phyloP scores from a whole-genome alignment of 2,888 invertebrate species.

The Philopedon plagiatum region DNA sequence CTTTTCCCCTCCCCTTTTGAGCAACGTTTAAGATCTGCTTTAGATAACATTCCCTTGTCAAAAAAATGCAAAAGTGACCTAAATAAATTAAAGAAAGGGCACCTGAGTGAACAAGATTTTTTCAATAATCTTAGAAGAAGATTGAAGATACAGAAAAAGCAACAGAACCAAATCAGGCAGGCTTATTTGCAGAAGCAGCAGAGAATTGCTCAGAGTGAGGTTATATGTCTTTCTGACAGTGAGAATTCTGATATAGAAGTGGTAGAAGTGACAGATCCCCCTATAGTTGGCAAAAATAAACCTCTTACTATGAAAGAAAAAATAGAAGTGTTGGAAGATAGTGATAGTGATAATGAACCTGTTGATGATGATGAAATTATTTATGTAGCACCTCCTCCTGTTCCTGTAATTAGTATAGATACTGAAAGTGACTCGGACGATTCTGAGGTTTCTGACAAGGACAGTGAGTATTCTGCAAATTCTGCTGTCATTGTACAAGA shows the following conservation, averaged over 20 bases:
- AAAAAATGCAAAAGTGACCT: conserved; percentile 26
- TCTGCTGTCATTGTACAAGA: neutral
- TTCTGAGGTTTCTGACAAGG: conserved; percentile 17
- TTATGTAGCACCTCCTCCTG: conserved; percentile 59
- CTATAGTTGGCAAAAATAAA: conserved; percentile 31
- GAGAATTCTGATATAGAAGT: conserved; percentile 50
- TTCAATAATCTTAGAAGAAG: conserved; percentile 22
- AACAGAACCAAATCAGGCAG: conserved; percentile 11
- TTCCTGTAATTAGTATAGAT: conserved; percentile 60
- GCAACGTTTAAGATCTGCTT: conserved; percentile 19
- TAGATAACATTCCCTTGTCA: conserved; percentile 20
- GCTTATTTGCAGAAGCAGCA: conserved; percentile 9
- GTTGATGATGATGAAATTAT: conserved; percentile 58
- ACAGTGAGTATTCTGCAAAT: neutral
- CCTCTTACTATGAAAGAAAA: neutral
- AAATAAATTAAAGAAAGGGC: conserved; percentile 18
- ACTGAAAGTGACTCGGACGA: conserved; percentile 52
- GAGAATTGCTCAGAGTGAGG: conserved; percentile 20
- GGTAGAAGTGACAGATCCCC: conserved; percentile 26
- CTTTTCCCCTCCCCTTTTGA: conserved; percentile 43
- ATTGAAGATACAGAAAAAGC: conserved; percentile 6
- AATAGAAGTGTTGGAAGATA: neutral
- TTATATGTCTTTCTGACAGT: conserved; percentile 44
- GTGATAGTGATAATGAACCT: conserved; percentile 32
- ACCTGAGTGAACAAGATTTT: conserved; percentile 28